Evolutionary conservation across 1,140 invertebrate species (phyloP), one percentile per base, ranked within the genome.

Genomic region (Aphaenogaster ashmeadi): DNA sequence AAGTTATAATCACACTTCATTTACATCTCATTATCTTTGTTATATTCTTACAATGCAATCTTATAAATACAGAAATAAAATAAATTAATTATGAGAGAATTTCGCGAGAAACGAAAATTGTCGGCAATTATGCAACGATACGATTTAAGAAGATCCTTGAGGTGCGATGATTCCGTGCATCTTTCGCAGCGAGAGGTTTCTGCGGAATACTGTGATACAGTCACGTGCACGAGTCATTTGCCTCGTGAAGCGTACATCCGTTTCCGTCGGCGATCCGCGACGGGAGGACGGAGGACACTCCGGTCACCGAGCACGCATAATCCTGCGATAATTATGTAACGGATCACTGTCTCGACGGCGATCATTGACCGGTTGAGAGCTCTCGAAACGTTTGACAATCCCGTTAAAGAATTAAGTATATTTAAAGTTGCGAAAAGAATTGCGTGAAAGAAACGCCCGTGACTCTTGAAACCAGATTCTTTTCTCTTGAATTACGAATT

Each of bases 231-330:
- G 88, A 44, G 64, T 78, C 78, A 71, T 69, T 71, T 71, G 71
- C 44, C 78, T 81, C 36, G 89, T 93, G 91, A 92, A 95, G 95
- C 95, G 94, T 95, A 89, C 88, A 95, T 95, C 95, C 95, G 95
- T 92, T 95, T 95, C 95, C 95, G 94, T 88, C 81, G 62, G 90
- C 89, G 91, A 83, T 67, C 78, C 78, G 56, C 72, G 33, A 56
- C 56, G 33, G 33, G 13, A 52, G 27, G 6, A 52, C 83, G 92
- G 92, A 95, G 95, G 93, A 95, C 94, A 95, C 93, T 95, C 92
- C 93, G 94, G 94, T 95, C 94, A 95, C 89, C 93, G 93, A 89
- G 89, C 92, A 93, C 88, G 78, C 72, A 90, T 89, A 91, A 89
- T 88, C 75, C 78, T 66, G 72, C 64, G 89, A 83, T 93, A 93